Conservation (phyloP, 2,888 invertebrate genomes). For the Habrosyne pyritoides region DNA sequence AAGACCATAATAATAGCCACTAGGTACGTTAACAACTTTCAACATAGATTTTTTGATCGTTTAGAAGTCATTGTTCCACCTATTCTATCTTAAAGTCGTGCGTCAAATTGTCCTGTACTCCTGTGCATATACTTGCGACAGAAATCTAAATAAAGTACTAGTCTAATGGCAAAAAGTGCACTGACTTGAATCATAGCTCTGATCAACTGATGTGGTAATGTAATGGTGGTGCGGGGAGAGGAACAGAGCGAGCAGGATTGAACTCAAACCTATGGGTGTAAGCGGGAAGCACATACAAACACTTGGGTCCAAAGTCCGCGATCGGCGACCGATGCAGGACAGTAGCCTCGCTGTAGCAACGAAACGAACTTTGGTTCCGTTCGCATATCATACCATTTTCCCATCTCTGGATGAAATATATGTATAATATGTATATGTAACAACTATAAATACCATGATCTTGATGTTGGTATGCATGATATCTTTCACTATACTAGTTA, state of each 20-base stretch:
- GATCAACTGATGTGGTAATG: slow-evolving; percentile 66
- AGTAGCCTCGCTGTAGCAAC: slow-evolving; percentile 56
- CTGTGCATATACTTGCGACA: slow-evolving; percentile 10
- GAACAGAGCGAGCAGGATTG: slow-evolving; percentile 42
- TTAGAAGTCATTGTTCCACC: too few relatives aligned
- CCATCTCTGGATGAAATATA: background rate
- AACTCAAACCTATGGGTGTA: slow-evolving; percentile 41
- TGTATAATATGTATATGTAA: background rate
- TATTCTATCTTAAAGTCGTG: background rate
- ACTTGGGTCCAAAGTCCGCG: slow-evolving; percentile 74
- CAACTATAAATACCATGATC: too few relatives aligned
- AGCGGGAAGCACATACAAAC: slow-evolving; percentile 70
- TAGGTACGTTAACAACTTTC: too few relatives aligned
- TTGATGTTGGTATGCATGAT: too few relatives aligned
- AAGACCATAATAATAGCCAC: too few relatives aligned
- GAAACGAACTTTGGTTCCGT: slow-evolving; percentile 8
- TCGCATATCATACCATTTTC: slow-evolving; percentile 1
- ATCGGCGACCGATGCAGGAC: slow-evolving; percentile 57
- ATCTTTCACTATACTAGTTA: too few relatives aligned
- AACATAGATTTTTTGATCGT: too few relatives aligned
- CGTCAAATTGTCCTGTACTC: slow-evolving; percentile 8
- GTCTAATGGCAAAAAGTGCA: slow-evolving; percentile 55
- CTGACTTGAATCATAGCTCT: slow-evolving; percentile 50
- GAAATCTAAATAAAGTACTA: too few relatives aligned
- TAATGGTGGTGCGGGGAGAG: slow-evolving; percentile 56